Percentiles rank a stretch among this genome's conserved stretches.
Conservation (phyloP, 2,113 vertebrate genomes). For the Eulemur rufifrons region DNA sequence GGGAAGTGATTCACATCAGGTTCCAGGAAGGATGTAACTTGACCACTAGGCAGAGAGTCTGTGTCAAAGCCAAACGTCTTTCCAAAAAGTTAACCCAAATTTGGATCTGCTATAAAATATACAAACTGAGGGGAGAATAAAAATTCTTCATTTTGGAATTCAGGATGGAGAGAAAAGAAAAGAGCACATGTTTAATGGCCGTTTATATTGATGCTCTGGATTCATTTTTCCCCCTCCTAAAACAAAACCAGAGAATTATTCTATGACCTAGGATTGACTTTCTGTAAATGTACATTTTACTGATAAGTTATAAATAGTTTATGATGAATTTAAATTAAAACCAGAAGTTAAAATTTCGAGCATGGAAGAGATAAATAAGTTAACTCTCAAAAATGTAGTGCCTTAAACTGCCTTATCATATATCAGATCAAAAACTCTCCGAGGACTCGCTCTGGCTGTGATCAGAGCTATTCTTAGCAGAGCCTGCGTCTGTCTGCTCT, state of each 20-base stretch:
- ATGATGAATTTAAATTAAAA: constrained; percentile 74
- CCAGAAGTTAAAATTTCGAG: constrained; percentile 70
- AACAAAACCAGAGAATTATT: constrained; percentile 41
- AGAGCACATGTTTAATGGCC: neutral
- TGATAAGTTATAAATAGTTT: constrained; percentile 69
- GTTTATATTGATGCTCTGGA: neutral
- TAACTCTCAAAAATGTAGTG: constrained; percentile 52
- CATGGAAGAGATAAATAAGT: constrained; percentile 60
- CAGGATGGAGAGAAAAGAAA: neutral
- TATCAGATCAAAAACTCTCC: constrained; percentile 33
- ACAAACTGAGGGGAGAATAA: neutral
- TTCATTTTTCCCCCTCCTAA: neutral
- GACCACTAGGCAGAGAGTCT: neutral
- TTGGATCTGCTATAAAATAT: constrained; percentile 39
- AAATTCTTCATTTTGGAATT: neutral
- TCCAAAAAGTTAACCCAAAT: constrained; percentile 12
- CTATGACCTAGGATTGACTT: constrained; percentile 57
- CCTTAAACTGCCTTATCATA: constrained; percentile 60
- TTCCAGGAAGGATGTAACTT: neutral
- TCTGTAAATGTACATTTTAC: constrained; percentile 67
- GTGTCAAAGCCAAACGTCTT: neutral
- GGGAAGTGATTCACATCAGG: neutral
- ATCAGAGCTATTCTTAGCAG: constrained; percentile 48
- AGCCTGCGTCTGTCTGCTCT: neutral
- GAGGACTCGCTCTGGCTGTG: constrained; percentile 34